Evolutionary conservation across 2,113 vertebrate genomes (phyloP).

Genomic region (Drymodes brunneopygia): DNA sequence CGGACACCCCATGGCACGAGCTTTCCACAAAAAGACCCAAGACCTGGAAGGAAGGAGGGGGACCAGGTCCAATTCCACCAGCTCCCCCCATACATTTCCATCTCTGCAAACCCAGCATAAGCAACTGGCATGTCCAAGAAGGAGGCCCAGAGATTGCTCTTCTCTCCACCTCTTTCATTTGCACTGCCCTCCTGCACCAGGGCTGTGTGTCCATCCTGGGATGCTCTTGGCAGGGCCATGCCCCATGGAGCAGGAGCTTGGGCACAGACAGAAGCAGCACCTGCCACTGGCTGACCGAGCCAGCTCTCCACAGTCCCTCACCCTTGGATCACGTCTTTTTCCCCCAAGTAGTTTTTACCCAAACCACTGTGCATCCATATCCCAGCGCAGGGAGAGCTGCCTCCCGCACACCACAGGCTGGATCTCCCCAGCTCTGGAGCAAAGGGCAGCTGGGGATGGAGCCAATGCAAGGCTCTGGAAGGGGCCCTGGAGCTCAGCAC

Average conservation of each 20-base stretch:
- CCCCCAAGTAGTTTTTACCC: background rate
- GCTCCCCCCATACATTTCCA: rapidly evolving
- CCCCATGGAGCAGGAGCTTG: background rate
- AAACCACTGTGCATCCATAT: background rate
- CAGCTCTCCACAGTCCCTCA: background rate
- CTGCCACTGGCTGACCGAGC: rapidly evolving
- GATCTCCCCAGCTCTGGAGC: background rate
- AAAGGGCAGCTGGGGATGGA: background rate
- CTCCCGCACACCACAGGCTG: background rate
- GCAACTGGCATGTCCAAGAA: background rate
- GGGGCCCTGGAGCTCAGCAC: background rate
- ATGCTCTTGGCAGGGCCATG: rapidly evolving
- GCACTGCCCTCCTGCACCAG: rapidly evolving
- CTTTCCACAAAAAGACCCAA: background rate
- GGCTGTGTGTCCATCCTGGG: background rate
- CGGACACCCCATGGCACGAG: rapidly evolving
- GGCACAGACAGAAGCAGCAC: background rate
- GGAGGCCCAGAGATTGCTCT: background rate
- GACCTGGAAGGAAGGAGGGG: background rate
- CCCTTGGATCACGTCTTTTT: background rate
- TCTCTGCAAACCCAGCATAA: background rate
- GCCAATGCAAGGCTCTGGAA: background rate
- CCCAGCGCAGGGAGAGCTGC: background rate
- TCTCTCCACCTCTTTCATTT: background rate
- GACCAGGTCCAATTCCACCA: background rate